Base-by-base conservation (phyloP, 2,113 vertebrate genomes). In the Poeciliopsis occidentalis region DNA sequence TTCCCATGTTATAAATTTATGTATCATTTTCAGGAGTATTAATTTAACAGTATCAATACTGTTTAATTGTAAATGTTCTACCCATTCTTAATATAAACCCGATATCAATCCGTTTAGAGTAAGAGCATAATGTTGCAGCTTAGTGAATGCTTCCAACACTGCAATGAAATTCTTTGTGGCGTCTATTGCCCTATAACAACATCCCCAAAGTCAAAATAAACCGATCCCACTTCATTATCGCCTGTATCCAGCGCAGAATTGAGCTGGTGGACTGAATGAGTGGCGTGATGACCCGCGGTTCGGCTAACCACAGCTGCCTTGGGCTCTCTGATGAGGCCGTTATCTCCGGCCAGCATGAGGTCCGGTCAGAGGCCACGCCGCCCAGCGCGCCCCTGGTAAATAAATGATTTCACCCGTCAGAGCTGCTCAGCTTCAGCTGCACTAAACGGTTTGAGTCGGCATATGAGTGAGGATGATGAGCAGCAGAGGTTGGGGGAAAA, bases 371-470 rank as follows among this genome's bases (percentile, higher is more conserved):
- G 84, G 83, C 73, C 69, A 15, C 0, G 71, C 75, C 81, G 84
- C 84, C 84, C 79, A 64, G 66, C 27, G 19, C 26, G 78, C 79
- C 71, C 71, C 57, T 29, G 0, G 62, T 91, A 86, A 88, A 89
- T 85, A 90, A 91, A 89, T 79, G 60, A 88, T 89, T 83, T 76
- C 68, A 80, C 80, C 80, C 80, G 78, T 87, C 86, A 67, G 74
- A 78, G 26, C 64, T 1, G 66, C 85, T 82, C 22, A 75, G 78
- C 83, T 62, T 79, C 80, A 51, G 71, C 67, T 62, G 75, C 47
- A 41, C 5, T 12, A 1, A 0, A 29, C 13, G n/a, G 37, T 32
- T 54, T 79, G 7, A 26, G 37, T 1, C 65, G 27, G 69, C 64
- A 30, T 54, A 51, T 11, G 68, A 10, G 78, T 24, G 34, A 22